Base-by-base conservation (phyloP, 2,797 vertebrate genomes). In the Alosa sapidissima region DNA sequence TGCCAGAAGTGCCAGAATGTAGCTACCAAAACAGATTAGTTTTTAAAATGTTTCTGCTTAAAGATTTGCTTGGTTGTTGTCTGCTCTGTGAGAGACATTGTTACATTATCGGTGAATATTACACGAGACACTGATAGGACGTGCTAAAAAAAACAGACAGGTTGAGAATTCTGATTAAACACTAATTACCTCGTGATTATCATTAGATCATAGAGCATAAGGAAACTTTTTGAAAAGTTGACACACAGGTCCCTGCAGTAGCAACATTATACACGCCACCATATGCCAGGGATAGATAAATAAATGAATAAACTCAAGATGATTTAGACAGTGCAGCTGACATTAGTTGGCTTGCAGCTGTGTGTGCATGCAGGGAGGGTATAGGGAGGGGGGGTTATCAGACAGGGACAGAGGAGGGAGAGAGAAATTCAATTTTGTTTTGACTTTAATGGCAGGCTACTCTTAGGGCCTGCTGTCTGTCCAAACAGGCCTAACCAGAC, bases 371-470 rank as follows among this genome's bases (percentile, higher is more conserved):
- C 2, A 6, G 16, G 54, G 54, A 6, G 54, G 49, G 7, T 51
- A 8, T 51, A 1, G 54, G 6, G 54, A 14, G 13, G 52, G 1
- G n/a, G 1, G 52, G 52, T 89, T 89, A 89, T 75, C 87, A 92
- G 87, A 89, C 87, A 91, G 88, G 89, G 87, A 92, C 88, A 89
- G 90, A 45, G 36, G 41, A 72, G 10, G 36, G 19, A 47, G 72
- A 78, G 89, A 91, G 90, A 92, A 91, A 91, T 92, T 90, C 94
- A 93, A 95, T 95, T 94, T 92, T 85, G 89, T 94, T 95, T 92
- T 78, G 89, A 91, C 90, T 89, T 89, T 93, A 94, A 94, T 92
- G 89, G 91, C 93, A 91, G 91, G 90, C 91, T 90, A 88, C 84
- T 89, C 91, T 41, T 2, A 41, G 41, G 92, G 93, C 91, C 86